Evolutionary conservation across 2,888 invertebrate genomes (phyloP).

Genomic region (Kuschelorhynchus macadamiae): DNA sequence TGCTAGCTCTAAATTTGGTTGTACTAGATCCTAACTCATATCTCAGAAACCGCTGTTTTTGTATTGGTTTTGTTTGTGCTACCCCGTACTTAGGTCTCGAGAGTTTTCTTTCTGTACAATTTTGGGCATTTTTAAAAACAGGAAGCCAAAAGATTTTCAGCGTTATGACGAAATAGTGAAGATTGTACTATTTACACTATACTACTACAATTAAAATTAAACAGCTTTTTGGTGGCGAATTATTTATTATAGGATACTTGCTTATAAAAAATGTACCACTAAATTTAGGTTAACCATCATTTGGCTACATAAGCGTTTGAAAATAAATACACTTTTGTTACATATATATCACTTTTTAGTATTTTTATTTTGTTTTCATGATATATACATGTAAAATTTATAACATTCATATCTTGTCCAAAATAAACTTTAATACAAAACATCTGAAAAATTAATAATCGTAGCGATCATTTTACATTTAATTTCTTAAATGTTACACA

Average conservation of each 20-base stretch:
- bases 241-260: conserved; percentile 37
- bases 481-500: conserved; percentile 55
- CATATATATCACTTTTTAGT: conserved; percentile 49
- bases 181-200: too few species aligned
- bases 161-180: too few species aligned
- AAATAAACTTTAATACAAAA: conserved; percentile 52
- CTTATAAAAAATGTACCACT: conserved; percentile 60
- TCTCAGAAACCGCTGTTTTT: too few species aligned
- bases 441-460: conserved; percentile 50
- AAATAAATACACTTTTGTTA: conserved; percentile 57
- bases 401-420: conserved; percentile 37
- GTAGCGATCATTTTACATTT: conserved; percentile 36
- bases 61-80: too few species aligned
- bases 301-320: conserved; percentile 59
- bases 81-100: too few species aligned
- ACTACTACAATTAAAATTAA: too few species aligned
- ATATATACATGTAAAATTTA: conserved; percentile 56
- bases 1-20: too few species aligned
- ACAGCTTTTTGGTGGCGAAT: conserved; percentile 10
- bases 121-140: too few species aligned
- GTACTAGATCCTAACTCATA: too few species aligned
- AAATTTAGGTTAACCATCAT: conserved; percentile 56
- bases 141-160: too few species aligned
- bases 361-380: conserved; percentile 50
- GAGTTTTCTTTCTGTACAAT: too few species aligned